Base-by-base conservation (phyloP, 2,888 invertebrate species). In the Aphidius colemani region DNA sequence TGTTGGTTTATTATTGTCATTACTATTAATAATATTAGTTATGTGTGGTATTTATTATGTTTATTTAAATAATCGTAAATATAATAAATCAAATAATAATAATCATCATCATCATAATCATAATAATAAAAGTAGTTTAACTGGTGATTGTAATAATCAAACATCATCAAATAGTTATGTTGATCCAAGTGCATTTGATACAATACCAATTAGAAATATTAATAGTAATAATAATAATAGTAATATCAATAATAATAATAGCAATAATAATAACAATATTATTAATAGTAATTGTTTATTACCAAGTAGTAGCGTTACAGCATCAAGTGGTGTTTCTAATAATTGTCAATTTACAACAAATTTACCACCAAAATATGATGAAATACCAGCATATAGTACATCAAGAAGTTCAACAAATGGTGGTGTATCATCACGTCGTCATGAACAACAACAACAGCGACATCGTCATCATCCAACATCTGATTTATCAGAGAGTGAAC, bases 401-500 rank as follows among this genome's bases (percentile, higher is more conserved):
- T 79, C 84, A 9, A 82, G 84, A 41, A 30, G 30, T 30, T 30
- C 30, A 30, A 30, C 30, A 30, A 30, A 30, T 30, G 30, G 30
- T 30, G 30, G 30, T 30, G 30, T 30, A 30, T 30, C 30, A 30
- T 57, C 57, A 3, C 11, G 57, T 7, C 56, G 45, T 44, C 46
- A 46, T 39, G 46, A 46, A 46, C 57, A 11, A 5, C 92, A 93
- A 76, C 79, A 82, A 45, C 81, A 82, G 60, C 5, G 4, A 46
- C 57, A 5, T 7, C 92, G 93, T 76, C 79, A 82, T 45, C 81
- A 83, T 60, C 85, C 94, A 0, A 94, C 95, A 0, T 96, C 96
- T 0, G 96, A 96, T 78, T 84, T 96, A 7, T 96, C 95, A 0
- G 96, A 95, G 3, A 96, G 96, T 44, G 96, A 96, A 70, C 95